Evolutionary conservation across 2,113 vertebrate genomes (phyloP).

Genomic region (Amphiprion ocellaris): DNA sequence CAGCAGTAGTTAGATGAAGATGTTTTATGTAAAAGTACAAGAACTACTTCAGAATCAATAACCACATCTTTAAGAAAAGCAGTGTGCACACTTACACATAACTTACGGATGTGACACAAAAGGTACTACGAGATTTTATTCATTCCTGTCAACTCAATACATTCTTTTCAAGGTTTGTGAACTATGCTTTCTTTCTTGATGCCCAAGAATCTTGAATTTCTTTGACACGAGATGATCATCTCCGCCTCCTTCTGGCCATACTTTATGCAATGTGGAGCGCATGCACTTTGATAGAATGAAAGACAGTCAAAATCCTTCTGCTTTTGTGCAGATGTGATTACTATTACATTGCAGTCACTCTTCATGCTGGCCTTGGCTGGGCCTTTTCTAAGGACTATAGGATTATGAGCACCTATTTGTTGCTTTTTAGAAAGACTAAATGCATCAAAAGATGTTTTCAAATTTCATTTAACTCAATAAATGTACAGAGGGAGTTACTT

Average conservation of each 20-base stretch:
- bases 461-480: background rate
- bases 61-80: background rate
- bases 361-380: conserved; percentile 52
- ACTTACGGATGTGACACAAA: conserved; percentile 12
- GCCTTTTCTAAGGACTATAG: conserved; percentile 34
- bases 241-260: background rate
- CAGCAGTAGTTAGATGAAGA: conserved; percentile 4
- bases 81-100: background rate
- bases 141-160: conserved; percentile 12
- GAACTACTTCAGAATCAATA: conserved; percentile 19
- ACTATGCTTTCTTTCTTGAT: conserved; percentile 31
- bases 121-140: conserved; percentile 14
- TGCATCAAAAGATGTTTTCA: conserved; percentile 19
- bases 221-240: conserved; percentile 10
- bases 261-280: background rate
- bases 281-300: conserved; percentile 19
- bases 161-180: conserved; percentile 39
- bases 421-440: conserved; percentile 2
- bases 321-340: conserved; percentile 50
- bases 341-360: conserved; percentile 17
- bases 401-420: conserved; percentile 22
- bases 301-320: conserved; percentile 50
- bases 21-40: conserved; percentile 1
- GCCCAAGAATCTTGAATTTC: conserved; percentile 26
- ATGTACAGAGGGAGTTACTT: background rate